Base-by-base conservation (phyloP, 92 coral and sea anemone species). In the Umimayanthus kanabou region DNA sequence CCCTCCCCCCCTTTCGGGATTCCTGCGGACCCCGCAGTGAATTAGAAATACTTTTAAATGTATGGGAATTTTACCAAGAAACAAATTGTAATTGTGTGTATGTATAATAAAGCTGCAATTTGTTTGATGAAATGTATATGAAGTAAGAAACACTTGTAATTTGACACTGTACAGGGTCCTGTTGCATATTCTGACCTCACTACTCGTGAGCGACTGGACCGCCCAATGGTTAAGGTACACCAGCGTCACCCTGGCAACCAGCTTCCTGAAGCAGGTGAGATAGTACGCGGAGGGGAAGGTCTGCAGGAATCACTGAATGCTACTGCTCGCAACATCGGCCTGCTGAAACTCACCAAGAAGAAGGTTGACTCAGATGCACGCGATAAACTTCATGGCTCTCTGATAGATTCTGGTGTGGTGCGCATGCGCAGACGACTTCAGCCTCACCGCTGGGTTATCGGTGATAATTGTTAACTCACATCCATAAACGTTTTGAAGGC, bases 181-280 rank as follows among this genome's bases (percentile, higher is more conserved):
- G 98, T 95, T 14, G 92, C 99, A n/a, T 97, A 97, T 82, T 97
- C 98, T 77, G 99, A 97, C 89, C 91, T 97, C 73, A 97, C 98
- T 49, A 89, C 97, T 37, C 98, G 99, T 78, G 99, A 97, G 77
- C 93, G 94, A 81, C 93, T 97, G 67, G 99, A 97, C 85, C 95
- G 99, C 37, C 99, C 99, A 74, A 88, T 91, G 90, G 99, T 93
- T 2, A 88, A 87, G 40, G 94, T 95, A 4, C 89, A 87, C 90
- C 99, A 97, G 74, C 96, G 97, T 77, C 99, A 97, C 91, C 99
- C 99, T 80, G 99, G 99, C 40, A 97, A 92, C 93, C 99, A 97
- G 90, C 45, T 97, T 39, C 98, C 99, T 58, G 99, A 97, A 73
- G 98, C 98, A 9, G 91, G 96, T 39, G 98, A 97, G 89, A 92